Conservation (phyloP, 2,113 vertebrate genomes). For the rabbit (Oryctolagus cuniculus) region mOryCun1.1 NC_091442.1:95609001-95609500, state of each 20-base stretch:
- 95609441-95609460: background rate
- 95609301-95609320: background rate
- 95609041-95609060: background rate
- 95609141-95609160: background rate
- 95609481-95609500: background rate
- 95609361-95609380: background rate
- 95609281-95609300: constrained; percentile 22
- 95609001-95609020: constrained; percentile 75
- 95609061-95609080: background rate
- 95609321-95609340: constrained; percentile 50
- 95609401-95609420: background rate
- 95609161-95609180: background rate
- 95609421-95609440: background rate
- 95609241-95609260: constrained; percentile 42
- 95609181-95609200: constrained; percentile 37
- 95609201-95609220: background rate
- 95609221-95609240: background rate
- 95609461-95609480: background rate
- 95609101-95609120: background rate
- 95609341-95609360: background rate
- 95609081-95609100: background rate
- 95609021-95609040: background rate
- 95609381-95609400: background rate
- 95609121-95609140: background rate
- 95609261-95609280: background rate